Evolutionary conservation across 53 echinoderm and acorn worm species (phyloP).

Genomic region (Arbacia lixula): DNA sequence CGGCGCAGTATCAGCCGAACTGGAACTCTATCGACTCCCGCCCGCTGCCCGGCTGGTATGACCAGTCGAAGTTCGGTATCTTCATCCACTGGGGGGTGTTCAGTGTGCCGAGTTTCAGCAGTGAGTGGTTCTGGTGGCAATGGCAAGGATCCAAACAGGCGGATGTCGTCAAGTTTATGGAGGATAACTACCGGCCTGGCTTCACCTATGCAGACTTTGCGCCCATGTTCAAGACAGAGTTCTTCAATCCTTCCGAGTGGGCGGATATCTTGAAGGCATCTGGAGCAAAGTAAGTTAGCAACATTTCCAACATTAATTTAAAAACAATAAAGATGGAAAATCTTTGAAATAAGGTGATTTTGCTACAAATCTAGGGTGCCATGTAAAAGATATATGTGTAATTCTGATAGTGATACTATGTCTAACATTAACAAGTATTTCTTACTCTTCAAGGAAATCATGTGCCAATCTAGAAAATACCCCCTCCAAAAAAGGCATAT

Average conservation of each 20-base stretch:
- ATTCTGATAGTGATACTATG: too few species aligned
- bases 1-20: conserved; percentile 72
- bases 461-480: too few species aligned
- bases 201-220: conserved; percentile 87
- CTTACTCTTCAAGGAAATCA: too few species aligned
- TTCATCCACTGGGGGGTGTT: conserved; percentile 90
- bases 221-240: conserved; percentile 68
- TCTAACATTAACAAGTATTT: too few species aligned
- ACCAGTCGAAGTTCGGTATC: conserved; percentile 86
- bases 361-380: too few species aligned
- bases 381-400: too few species aligned
- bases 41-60: conserved; percentile 81
- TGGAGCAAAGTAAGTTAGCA: conserved; percentile 82
- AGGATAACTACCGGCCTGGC: conserved; percentile 71
- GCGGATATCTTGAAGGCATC: conserved; percentile 86
- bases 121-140: conserved; percentile 88
- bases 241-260: conserved; percentile 77
- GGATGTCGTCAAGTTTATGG: conserved; percentile 71
- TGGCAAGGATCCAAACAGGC: conserved; percentile 55
- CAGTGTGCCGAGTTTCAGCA: conserved; percentile 76
- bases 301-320: too few species aligned
- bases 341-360: too few species aligned
- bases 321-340: too few species aligned
- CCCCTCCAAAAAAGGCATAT: too few species aligned
- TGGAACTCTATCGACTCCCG: conserved; percentile 80